phyloP scores from a whole-genome alignment of 2,797 vertebrate genomes.

The Esox masquinongy region DNA sequence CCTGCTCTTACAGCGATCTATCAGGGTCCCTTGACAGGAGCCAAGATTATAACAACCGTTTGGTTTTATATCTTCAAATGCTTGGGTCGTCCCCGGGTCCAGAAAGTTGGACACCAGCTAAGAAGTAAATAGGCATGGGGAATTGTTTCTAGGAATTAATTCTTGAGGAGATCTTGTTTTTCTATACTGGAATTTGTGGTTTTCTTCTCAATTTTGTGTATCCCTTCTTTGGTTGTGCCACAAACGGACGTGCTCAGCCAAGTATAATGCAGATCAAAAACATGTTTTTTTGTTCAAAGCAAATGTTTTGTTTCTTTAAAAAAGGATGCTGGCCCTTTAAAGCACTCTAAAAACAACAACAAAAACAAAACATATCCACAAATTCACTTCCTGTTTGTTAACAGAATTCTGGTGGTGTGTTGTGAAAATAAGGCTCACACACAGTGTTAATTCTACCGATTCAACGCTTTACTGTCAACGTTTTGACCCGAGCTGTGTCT shows the following conservation, averaged over 20 bases:
- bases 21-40: constrained; percentile 41
- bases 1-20: constrained; percentile 18
- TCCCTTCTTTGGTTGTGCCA: constrained; percentile 54
- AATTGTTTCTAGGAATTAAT: constrained; percentile 11
- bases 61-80: constrained; percentile 22
- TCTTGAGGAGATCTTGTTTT: constrained; percentile 28
- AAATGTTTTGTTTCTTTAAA: too few species aligned
- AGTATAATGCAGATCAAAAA: not conserved
- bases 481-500: too few species aligned
- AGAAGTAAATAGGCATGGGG: constrained; percentile 3
- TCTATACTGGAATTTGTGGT: constrained; percentile 5
- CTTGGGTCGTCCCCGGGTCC: not conserved
- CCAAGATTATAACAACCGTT: constrained; percentile 21
- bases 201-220: constrained; percentile 22
- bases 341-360: not conserved
- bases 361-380: not conserved
- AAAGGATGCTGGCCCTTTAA: not conserved
- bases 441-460: too few species aligned
- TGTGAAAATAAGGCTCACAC: too few species aligned
- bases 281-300: too few species aligned
- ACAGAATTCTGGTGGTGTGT: not conserved
- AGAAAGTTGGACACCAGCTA: not conserved
- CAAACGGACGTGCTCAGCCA: not conserved
- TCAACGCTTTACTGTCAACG: too few species aligned
- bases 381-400: not conserved